Conservation (phyloP, 2,888 invertebrate genomes). For the Glyphotaelius pellucidus region DNA sequence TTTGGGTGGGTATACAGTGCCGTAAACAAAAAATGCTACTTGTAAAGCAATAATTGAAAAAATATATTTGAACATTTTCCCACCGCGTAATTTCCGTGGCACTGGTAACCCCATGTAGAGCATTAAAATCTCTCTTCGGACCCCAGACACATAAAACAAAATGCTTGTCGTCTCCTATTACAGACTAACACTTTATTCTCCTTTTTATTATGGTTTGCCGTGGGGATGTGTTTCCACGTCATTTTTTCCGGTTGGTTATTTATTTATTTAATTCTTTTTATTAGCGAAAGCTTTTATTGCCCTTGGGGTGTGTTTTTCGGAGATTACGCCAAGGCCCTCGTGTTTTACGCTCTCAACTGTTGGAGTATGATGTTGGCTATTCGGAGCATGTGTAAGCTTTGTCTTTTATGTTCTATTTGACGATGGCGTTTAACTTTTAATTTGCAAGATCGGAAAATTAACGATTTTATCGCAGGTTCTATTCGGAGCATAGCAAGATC, state of each 20-base stretch:
- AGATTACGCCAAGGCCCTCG: conserved; percentile 66
- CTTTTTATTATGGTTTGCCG: conserved; percentile 61
- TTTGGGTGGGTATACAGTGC: too few species aligned
- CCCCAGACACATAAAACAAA: conserved; percentile 66
- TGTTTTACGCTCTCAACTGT: conserved; percentile 50
- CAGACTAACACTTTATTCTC: conserved; percentile 65
- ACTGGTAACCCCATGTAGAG: conserved; percentile 34
- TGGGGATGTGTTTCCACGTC: conserved; percentile 57
- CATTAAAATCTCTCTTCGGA: conserved; percentile 50
- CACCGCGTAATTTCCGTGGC: conserved; percentile 15
- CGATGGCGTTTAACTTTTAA: conserved; percentile 37
- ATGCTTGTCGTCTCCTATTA: conserved; percentile 65
- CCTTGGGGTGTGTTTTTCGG: conserved; percentile 66
- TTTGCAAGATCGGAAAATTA: conserved; percentile 35
- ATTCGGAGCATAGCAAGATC: background rate
- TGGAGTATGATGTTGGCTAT: conserved; percentile 41
- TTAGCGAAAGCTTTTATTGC: conserved; percentile 66
- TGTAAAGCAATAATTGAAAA: too few species aligned
- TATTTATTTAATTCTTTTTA: conserved; percentile 67
- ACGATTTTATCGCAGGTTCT: conserved; percentile 4
- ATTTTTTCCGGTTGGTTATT: conserved; percentile 65
- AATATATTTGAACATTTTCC: background rate
- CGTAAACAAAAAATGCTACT: too few species aligned
- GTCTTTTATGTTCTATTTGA: conserved; percentile 46
- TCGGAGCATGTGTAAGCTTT: conserved; percentile 52